Evolutionary conservation across 2,888 invertebrate species (phyloP), one percentile per base, ranked within the genome.

Genomic region (Prosapia bicincta): DNA sequence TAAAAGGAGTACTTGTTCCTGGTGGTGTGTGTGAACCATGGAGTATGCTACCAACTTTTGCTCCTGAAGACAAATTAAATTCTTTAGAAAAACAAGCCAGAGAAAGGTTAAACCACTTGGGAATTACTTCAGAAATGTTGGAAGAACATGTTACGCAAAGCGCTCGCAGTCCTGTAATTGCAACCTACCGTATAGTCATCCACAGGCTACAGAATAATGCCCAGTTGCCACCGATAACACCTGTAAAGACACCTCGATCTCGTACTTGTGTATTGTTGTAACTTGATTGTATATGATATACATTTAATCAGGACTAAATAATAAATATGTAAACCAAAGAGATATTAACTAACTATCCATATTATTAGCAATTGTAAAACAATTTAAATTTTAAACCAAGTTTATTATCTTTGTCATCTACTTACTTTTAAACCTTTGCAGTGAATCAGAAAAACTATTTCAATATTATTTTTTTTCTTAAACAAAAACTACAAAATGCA

Each of bases 141-240:
- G 85, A 86, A 72, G 85, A 87, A 43, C 86, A 89, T 24, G 84
- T 86, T 24, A 85, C 85, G 65, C 87, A 88, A 78, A 90, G 91
- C 30, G 89, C 90, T 0, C 85, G 90, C 71, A 90, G 89, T 80
- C 88, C 90, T 78, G 87, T 92, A 43, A 90, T 91, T 69, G 92
- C 92, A 10, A 90, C 91, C 69, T 93, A 92, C 83, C 86, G 93
- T 66, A 92, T 93, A 77, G 86, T 92, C 38, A 86, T 92, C 78
- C 90, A 91, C 83, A 85, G 88, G 15, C 82, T 88, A 71, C 86
- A 87, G 73, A 78, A 78, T 23, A 75, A 75, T 30, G 78, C 80
- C 65, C 79, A 78, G 74, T 71, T 78, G 13, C 78, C 78, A 7
- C 74, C 77, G 23, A 71, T 79, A 26, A 43, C 74, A 25, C 74